Conservation (phyloP, 2,797 vertebrate species). For the Sylvia borin region DNA sequence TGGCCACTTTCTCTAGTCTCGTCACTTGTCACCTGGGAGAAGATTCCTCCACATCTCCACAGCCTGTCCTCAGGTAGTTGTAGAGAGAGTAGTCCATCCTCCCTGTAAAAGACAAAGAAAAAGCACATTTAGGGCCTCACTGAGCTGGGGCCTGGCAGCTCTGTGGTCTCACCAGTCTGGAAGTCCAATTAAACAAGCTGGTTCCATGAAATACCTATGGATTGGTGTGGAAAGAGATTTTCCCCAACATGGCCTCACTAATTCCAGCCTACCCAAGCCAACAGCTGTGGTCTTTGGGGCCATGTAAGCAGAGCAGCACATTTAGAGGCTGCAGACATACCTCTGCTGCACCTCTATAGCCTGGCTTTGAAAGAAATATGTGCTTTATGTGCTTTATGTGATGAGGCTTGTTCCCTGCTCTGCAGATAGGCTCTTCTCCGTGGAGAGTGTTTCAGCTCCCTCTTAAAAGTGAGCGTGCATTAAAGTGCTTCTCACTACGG, state of each 20-base stretch:
- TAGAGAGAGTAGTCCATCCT: not conserved
- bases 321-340: not conserved
- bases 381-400: not conserved
- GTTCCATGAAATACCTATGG: not conserved
- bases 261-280: not conserved
- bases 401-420: not conserved
- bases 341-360: not conserved
- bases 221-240: not conserved
- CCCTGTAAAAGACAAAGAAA: not conserved
- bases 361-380: not conserved
- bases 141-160: not conserved
- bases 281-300: fast-evolving
- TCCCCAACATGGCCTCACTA: fast-evolving
- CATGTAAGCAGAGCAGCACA: not conserved
- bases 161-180: not conserved
- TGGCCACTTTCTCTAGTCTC: not conserved
- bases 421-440: not conserved
- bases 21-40: not conserved
- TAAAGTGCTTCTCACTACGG: not conserved
- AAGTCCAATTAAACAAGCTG: not conserved
- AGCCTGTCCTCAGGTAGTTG: not conserved
- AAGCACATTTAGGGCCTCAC: not conserved
- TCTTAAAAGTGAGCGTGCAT: not conserved
- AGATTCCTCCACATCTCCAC: not conserved
- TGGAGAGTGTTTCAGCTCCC: not conserved